These are phyloP conservation scores for Nomada flava DNA, from an alignment of 2,888 invertebrate genomes.

Conservation along the genomic window DNA sequence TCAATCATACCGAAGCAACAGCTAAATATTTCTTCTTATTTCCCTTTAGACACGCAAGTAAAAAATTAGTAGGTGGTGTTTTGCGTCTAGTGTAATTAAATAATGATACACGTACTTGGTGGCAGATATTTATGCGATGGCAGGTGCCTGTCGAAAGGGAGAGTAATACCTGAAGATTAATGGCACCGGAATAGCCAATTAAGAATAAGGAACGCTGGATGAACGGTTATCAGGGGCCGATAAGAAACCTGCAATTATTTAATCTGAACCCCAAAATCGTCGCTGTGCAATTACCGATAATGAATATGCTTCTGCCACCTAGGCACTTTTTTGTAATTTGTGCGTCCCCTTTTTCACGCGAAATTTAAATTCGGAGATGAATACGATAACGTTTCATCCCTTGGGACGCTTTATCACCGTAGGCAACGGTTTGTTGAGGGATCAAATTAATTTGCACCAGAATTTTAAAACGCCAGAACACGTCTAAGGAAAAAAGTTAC, in stretches of 20 bases:
- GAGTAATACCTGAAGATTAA: constrained; percentile 24
- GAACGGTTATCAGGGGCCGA: constrained; percentile 63
- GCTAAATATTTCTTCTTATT: neutral
- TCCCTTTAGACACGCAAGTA: neutral
- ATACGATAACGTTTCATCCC: neutral
- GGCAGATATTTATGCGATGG: neutral
- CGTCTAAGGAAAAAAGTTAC: too few species aligned
- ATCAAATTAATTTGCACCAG: neutral
- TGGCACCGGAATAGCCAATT: constrained; percentile 13
- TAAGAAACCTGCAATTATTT: constrained; percentile 78
- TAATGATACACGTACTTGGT: neutral
- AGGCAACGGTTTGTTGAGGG: neutral
- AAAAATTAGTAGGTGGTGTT: neutral
- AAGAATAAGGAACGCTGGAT: constrained; percentile 40
- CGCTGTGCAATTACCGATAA: constrained; percentile 75
- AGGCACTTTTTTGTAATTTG: constrained; percentile 26
- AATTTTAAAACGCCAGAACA: too few species aligned
- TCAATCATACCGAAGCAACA: neutral
- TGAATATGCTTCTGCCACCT: constrained; percentile 62
- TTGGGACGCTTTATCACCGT: neutral
- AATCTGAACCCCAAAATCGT: constrained; percentile 75
- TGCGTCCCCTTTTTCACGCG: constrained; percentile 46
- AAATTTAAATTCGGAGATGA: neutral
- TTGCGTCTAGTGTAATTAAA: neutral
- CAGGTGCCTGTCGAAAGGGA: constrained; percentile 19